These are phyloP conservation scores for Uloborus diversus DNA, from an alignment of 1,140 invertebrate genomes.

Conservation along the genomic window DNA sequence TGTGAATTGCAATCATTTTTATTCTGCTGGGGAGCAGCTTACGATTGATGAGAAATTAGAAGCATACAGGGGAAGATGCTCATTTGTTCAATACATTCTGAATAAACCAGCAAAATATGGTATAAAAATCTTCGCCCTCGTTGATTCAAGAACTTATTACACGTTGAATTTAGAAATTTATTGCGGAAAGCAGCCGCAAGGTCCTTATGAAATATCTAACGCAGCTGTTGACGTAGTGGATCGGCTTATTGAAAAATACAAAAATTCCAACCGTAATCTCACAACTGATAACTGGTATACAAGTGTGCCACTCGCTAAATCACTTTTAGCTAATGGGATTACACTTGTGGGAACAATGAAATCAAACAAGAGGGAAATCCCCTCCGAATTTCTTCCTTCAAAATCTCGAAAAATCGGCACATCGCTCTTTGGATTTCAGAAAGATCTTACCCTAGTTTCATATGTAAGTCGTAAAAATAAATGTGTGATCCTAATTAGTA, in stretches of 20 bases:
- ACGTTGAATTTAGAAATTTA: conserved; percentile 54
- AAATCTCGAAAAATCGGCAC: conserved; percentile 11
- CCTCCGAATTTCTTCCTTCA: background rate
- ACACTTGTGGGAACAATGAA: conserved; percentile 54
- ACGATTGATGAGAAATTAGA: conserved; percentile 58
- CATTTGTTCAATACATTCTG: conserved; percentile 55
- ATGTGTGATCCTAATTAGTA: conserved; percentile 54
- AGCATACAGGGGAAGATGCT: conserved; percentile 50
- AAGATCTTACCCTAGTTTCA: no score
- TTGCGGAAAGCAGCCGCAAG: conserved; percentile 39
- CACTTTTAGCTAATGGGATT: conserved; percentile 47
- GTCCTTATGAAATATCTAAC: conserved; percentile 28
- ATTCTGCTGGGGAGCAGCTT: conserved; percentile 19
- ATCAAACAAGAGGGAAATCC: conserved; percentile 38
- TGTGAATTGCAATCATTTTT: conserved; percentile 41
- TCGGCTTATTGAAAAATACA: conserved; percentile 7
- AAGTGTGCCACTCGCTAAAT: conserved; percentile 29
- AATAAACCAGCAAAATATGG: conserved; percentile 59
- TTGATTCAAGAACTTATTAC: conserved; percentile 54
- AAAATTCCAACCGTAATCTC: conserved; percentile 45
- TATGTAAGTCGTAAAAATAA: conserved; percentile 58
- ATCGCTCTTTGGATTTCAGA: no score
- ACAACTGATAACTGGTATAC: conserved; percentile 58
- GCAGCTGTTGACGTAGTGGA: conserved; percentile 24
- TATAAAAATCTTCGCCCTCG: conserved; percentile 56